phyloP scores from a whole-genome alignment of 2,888 invertebrate genomes.

The Microchrysa polita region DNA sequence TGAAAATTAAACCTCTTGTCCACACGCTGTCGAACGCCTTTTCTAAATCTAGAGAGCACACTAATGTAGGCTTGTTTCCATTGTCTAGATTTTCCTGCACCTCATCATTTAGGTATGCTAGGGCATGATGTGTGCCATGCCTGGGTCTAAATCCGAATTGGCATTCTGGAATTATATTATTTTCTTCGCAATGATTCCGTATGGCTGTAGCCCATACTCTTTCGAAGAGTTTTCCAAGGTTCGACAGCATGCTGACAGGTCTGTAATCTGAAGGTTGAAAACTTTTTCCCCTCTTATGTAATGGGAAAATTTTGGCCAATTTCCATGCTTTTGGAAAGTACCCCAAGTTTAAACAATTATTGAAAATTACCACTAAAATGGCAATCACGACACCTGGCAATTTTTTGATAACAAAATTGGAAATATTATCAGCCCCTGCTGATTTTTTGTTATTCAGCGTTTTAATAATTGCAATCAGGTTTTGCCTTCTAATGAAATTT shows the following conservation, averaged over 20 bases:
- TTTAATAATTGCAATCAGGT: too few species aligned
- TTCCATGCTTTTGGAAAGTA: conserved; percentile 5
- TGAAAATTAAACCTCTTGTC: conserved; percentile 5
- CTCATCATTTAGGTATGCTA: background rate
- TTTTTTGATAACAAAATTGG: background rate
- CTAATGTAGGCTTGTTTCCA: conserved; percentile 1
- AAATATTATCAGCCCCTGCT: background rate
- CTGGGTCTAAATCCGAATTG: conserved; percentile 26
- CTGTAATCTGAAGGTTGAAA: conserved; percentile 51
- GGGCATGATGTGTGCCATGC: conserved; percentile 19
- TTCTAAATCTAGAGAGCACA: conserved; percentile 8
- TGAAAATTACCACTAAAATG: background rate
- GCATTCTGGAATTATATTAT: background rate
- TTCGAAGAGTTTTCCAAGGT: conserved; percentile 49
- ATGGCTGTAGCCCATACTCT: background rate
- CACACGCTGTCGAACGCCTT: conserved; percentile 20
- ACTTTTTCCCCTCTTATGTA: conserved; percentile 47
- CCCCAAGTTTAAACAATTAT: conserved; percentile 16
- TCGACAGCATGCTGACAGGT: conserved; percentile 51
- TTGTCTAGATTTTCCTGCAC: background rate
- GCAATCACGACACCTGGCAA: background rate
- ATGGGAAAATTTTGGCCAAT: background rate
- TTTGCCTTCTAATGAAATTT: too few species aligned
- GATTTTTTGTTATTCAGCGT: background rate
- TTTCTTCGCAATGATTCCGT: background rate